These are phyloP conservation scores for Gila robusta DNA, from an alignment of 2,797 vertebrate genomes.

Conservation along the genomic window DNA sequence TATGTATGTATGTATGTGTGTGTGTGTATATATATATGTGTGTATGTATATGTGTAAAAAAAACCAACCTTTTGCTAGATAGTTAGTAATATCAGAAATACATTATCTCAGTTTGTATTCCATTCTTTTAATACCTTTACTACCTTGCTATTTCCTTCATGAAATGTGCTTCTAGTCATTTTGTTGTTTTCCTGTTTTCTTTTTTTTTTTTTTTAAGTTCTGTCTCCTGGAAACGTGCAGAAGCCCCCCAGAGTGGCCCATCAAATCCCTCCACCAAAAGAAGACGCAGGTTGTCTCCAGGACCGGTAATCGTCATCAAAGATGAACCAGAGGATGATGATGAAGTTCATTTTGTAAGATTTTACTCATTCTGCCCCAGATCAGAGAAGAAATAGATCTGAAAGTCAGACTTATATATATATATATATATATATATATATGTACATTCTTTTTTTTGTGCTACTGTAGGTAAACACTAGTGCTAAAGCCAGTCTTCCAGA, in stretches of 20 bases:
- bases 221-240: conserved; percentile 73
- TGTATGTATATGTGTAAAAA: too few relatives aligned
- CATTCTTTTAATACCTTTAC: background rate
- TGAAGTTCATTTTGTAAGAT: conserved; percentile 79
- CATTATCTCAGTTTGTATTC: background rate
- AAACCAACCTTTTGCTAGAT: background rate
- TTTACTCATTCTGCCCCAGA: background rate
- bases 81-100: background rate
- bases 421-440: background rate
- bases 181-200: background rate
- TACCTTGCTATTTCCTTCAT: background rate
- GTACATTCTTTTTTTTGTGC: background rate
- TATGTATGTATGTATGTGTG: too few relatives aligned
- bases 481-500: conserved; percentile 80
- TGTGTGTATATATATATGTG: too few relatives aligned
- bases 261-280: conserved; percentile 73
- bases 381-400: background rate
- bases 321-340: conserved; percentile 85
- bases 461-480: conserved; percentile 77
- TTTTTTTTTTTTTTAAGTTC: conserved; percentile 62
- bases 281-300: conserved; percentile 75
- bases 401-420: background rate
- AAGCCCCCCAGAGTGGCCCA: conserved; percentile 60
- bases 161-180: background rate
- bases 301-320: conserved; percentile 84